Percentiles rank a stretch among this genome's conserved stretches.
Conservation (phyloP, 1,140 invertebrate genomes). For the Megalopta genalis region DNA sequence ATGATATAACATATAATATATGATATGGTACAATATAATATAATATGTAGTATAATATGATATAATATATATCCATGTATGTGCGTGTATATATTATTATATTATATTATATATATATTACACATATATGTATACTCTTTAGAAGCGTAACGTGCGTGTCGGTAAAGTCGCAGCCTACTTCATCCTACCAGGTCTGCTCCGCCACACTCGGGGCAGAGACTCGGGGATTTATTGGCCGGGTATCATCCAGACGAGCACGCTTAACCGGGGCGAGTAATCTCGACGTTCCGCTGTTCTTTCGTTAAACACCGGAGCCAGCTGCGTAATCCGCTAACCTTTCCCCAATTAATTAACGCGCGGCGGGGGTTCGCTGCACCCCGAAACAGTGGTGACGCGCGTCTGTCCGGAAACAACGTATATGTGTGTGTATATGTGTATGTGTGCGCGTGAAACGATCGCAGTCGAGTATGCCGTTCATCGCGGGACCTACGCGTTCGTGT, state of each 20-base stretch:
- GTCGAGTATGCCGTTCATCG: neutral
- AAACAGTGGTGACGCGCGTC: neutral
- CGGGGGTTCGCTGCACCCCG: neutral
- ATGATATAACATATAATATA: too few species aligned
- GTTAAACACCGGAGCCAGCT: neutral
- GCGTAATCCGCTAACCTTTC: neutral
- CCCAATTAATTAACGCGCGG: conserved; percentile 1
- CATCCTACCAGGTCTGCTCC: too few species aligned
- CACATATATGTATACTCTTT: too few species aligned
- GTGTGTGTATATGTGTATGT: too few species aligned
- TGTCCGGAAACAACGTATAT: too few species aligned
- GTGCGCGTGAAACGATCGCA: too few species aligned
- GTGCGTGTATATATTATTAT: too few species aligned
- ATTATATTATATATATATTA: too few species aligned
- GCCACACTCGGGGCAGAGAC: neutral
- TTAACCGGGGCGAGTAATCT: conserved; percentile 2
- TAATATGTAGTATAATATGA: too few species aligned
- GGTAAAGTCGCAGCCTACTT: too few species aligned
- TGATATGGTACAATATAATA: too few species aligned
- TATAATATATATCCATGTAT: too few species aligned
- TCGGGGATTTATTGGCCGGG: neutral
- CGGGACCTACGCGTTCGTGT: neutral
- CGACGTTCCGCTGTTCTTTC: neutral
- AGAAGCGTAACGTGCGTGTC: neutral
- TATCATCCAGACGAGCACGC: conserved; percentile 17